A percentile compares a stretch with the other conserved stretches of the same genome.
phyloP scores from a whole-genome alignment of 2,888 invertebrate genomes.

The Pterostichus niger region DNA sequence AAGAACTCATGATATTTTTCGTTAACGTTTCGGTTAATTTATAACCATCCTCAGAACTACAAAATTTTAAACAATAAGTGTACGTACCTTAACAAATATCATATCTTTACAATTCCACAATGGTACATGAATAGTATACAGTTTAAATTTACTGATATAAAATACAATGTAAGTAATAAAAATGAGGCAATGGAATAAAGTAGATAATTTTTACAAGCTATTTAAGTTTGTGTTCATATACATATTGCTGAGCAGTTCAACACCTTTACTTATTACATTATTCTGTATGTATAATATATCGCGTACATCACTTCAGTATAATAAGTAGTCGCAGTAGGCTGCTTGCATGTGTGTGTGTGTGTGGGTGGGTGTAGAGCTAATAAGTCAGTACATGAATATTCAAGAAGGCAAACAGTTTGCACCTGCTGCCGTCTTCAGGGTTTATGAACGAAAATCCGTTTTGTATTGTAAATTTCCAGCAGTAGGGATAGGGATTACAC shows the following conservation, averaged over 20 bases:
- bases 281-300: conserved; percentile 53
- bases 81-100: no score
- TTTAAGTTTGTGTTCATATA: conserved; percentile 13
- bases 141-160: no score
- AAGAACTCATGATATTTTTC: no score
- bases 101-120: no score
- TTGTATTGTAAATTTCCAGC: conserved; percentile 63
- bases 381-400: conserved; percentile 73
- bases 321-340: conserved; percentile 46
- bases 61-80: no score
- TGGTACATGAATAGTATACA: no score
- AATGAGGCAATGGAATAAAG: not conserved
- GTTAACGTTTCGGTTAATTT: no score
- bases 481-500: conserved; percentile 60
- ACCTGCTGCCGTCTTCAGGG: conserved; percentile 71
- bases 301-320: conserved; percentile 43
- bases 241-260: conserved; percentile 27
- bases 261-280: conserved; percentile 39
- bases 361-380: conserved; percentile 69
- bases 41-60: no score
- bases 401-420: conserved; percentile 71
- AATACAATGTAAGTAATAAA: not conserved
- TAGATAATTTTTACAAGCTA: conserved; percentile 36
- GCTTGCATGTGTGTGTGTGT: not conserved
- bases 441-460: conserved; percentile 65